Evolutionary conservation across 2,113 vertebrate genomes (phyloP).

Genomic region (Corythaeola cristata): DNA sequence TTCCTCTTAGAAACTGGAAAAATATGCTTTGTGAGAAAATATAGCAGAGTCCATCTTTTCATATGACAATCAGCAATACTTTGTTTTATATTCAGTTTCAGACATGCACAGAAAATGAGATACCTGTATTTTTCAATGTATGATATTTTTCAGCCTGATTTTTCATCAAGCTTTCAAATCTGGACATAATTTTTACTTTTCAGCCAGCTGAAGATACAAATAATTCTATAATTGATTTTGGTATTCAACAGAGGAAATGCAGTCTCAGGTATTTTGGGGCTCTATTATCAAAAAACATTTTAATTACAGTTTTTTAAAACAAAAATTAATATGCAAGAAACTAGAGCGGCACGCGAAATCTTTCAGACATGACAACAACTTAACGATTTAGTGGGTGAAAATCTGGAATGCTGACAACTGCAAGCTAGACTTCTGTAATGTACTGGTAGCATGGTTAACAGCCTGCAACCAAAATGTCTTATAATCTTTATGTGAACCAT

Average conservation of each 20-base stretch:
- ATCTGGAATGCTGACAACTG: slow-evolving; percentile 40
- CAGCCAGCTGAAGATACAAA: neutral
- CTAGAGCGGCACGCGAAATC: neutral
- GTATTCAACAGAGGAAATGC: neutral
- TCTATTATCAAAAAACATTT: neutral
- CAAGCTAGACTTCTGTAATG: neutral
- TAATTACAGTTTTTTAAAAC: neutral
- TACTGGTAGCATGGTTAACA: slow-evolving; percentile 18
- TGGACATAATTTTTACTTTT: neutral
- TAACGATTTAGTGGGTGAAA: slow-evolving; percentile 28
- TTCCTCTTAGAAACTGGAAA: neutral
- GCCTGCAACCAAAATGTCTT: slow-evolving; percentile 13
- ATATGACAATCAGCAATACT: neutral
- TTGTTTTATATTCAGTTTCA: neutral
- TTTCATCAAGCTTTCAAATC: neutral
- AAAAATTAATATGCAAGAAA: slow-evolving; percentile 16
- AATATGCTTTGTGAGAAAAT: neutral
- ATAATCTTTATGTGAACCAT: neutral
- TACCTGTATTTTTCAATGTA: neutral
- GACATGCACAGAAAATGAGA: neutral
- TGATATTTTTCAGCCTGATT: neutral
- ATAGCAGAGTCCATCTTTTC: neutral
- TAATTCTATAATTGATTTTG: neutral
- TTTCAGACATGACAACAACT: slow-evolving; percentile 4
- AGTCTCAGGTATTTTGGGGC: neutral